A percentile compares a stretch with the other conserved stretches of the same genome.
phyloP scores from a whole-genome alignment of 2,888 invertebrate species.

The Julus scanicus region DNA sequence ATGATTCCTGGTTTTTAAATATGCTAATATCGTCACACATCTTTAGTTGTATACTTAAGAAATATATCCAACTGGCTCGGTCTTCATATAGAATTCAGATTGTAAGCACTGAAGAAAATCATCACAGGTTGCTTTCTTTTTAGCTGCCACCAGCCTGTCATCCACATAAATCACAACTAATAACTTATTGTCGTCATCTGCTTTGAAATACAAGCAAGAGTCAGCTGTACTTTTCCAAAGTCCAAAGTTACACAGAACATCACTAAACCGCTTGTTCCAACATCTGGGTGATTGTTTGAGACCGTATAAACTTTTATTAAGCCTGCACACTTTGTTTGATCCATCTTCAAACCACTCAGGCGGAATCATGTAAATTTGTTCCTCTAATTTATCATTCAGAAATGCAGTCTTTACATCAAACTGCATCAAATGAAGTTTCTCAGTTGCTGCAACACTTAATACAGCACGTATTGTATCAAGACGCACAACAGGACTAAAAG shows the following conservation, averaged over 20 bases:
- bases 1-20: background rate
- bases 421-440: constrained; percentile 56
- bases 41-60: background rate
- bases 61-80: background rate
- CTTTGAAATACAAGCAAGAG: constrained; percentile 57
- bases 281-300: constrained; percentile 59
- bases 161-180: constrained; percentile 59
- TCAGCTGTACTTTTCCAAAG: constrained; percentile 56
- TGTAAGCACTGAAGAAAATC: constrained; percentile 34
- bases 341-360: constrained; percentile 58
- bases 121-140: constrained; percentile 31
- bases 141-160: constrained; percentile 56
- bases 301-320: constrained; percentile 58
- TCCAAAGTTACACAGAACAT: constrained; percentile 46
- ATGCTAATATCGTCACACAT: background rate
- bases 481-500: background rate
- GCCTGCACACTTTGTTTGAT: constrained; percentile 57
- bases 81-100: constrained; percentile 48
- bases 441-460: constrained; percentile 56
- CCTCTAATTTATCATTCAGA: constrained; percentile 56
- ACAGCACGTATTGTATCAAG: background rate
- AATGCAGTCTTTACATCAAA: constrained; percentile 60
- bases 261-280: constrained; percentile 59
- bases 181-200: background rate
- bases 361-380: constrained; percentile 59